phyloP scores from a whole-genome alignment of 2,888 invertebrate species.

The Eilema sororculum region DNA sequence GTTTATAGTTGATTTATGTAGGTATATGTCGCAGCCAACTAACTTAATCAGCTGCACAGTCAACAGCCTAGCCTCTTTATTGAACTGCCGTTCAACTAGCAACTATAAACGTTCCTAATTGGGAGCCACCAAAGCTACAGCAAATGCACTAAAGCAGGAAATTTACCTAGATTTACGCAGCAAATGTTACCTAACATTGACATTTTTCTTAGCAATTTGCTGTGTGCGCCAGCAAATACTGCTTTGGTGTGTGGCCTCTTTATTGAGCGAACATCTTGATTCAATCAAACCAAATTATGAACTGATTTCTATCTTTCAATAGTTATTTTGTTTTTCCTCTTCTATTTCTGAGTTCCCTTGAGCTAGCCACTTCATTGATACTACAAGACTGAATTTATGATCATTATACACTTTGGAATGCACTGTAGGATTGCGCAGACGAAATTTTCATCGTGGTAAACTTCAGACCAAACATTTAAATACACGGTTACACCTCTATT shows the following conservation, averaged over 20 bases:
- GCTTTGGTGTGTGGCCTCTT: neutral
- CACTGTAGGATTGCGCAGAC: slow-evolving; percentile 57
- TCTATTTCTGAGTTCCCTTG: slow-evolving; percentile 68
- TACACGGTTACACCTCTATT: slow-evolving; percentile 11
- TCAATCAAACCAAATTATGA: slow-evolving; percentile 46
- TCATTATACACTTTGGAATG: slow-evolving; percentile 63
- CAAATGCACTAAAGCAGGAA: no score
- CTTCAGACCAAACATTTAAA: slow-evolving; percentile 39
- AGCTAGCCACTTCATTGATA: slow-evolving; percentile 71
- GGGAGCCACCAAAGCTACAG: no score
- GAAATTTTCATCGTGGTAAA: slow-evolving; percentile 61
- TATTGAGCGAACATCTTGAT: slow-evolving; percentile 41
- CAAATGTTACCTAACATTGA: no score
- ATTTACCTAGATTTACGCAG: no score
- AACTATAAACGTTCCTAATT: no score
- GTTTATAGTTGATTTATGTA: neutral
- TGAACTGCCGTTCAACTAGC: no score
- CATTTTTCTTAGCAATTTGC: no score
- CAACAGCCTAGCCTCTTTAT: no score
- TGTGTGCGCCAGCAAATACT: no score
- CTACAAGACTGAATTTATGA: slow-evolving; percentile 55
- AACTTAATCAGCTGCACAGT: no score
- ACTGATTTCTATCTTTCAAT: slow-evolving; percentile 54
- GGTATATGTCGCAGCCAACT: neutral
- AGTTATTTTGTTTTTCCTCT: slow-evolving; percentile 57